Base-by-base conservation (phyloP, 2,888 invertebrate genomes). In the Idaea dimidiata region DNA sequence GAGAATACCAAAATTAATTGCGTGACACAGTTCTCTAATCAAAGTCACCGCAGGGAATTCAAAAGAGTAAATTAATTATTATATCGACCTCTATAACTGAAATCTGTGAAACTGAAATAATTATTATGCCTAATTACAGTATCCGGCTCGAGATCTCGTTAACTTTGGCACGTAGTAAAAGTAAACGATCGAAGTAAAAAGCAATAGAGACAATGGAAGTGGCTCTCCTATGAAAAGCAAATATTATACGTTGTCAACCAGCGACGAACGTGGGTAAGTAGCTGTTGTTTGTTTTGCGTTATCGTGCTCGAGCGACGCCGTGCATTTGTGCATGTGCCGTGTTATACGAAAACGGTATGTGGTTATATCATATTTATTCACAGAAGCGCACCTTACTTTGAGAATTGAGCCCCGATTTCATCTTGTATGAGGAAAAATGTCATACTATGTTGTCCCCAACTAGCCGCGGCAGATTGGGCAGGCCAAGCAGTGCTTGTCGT, bases 131-230 rank as follows among this genome's bases (percentile, higher is more conserved):
- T 82, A 80, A 82, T 83, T 80, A 82, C 79, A 78, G 78, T 79
- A 79, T 75, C 77, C 74, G 68, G 71, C 69, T 74, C 74, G 78
- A 76, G 78, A 81, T 78, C 81, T 81, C 77, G 79, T 83, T 83
- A 81, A 71, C 77, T 77, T 78, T 73, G 75, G 76, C 82, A 81
- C 80, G 77, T 83, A 80, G 80, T 82, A 83, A 78, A 84, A 82
- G 76, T 75, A 77, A 80, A 79, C 74, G 74, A 74, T 66, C 63
- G 66, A 68, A 69, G 72, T 72, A 70, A 72, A 68, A 71, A 59
- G 61, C 60, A 61, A 18, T 54, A 61, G 55, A 65, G 56, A 8
- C 24, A 61, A 62, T 64, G 57, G 63, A 67, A 67, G 57, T 43
- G 63, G 43, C 16, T 53, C 16, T 53, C 60, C 58, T 67, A 65